A percentile compares a stretch with the other conserved stretches of the same genome.
phyloP scores from a whole-genome alignment of 2,888 invertebrate genomes.

The Aplocera efformata region DNA sequence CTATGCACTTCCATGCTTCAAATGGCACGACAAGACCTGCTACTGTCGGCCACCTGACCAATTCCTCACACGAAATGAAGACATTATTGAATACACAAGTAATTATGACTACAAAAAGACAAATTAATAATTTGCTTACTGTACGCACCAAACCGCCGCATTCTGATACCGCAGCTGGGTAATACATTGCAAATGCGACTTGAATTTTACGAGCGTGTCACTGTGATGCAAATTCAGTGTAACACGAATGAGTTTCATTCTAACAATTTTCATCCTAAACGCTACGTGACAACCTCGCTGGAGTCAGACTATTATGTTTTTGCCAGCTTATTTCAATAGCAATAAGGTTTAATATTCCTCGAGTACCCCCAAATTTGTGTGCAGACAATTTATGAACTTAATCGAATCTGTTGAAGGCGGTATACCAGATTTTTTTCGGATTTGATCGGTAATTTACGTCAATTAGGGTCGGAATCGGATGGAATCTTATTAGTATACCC shows the following conservation, averaged over 20 bases:
- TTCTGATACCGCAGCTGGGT: too few species aligned
- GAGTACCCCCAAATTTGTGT: background rate
- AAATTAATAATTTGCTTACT: too few species aligned
- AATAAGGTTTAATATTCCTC: conserved; percentile 1
- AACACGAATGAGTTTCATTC: conserved; percentile 18
- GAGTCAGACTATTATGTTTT: too few species aligned
- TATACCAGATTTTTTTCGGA: conserved; percentile 46
- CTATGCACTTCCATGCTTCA: too few species aligned
- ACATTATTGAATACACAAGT: too few species aligned
- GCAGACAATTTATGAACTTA: conserved; percentile 14
- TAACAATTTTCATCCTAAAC: conserved; percentile 15
- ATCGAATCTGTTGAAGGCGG: conserved; percentile 44
- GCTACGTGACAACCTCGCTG: too few species aligned
- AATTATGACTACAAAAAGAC: too few species aligned
- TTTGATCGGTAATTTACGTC: conserved; percentile 48
- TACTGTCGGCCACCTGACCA: too few species aligned
- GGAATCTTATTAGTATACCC: conserved; percentile 23
- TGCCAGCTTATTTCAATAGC: background rate
- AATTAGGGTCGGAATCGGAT: conserved; percentile 23
- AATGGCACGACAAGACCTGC: too few species aligned
- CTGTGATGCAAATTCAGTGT: conserved; percentile 27
- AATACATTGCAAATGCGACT: too few species aligned
- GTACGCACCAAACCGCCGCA: too few species aligned
- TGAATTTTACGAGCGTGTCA: background rate
- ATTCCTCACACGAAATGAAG: too few species aligned